These are phyloP conservation scores for Hypomecis atomaria DNA, from an alignment of 2,888 invertebrate genomes.

Conservation along the genomic window DNA sequence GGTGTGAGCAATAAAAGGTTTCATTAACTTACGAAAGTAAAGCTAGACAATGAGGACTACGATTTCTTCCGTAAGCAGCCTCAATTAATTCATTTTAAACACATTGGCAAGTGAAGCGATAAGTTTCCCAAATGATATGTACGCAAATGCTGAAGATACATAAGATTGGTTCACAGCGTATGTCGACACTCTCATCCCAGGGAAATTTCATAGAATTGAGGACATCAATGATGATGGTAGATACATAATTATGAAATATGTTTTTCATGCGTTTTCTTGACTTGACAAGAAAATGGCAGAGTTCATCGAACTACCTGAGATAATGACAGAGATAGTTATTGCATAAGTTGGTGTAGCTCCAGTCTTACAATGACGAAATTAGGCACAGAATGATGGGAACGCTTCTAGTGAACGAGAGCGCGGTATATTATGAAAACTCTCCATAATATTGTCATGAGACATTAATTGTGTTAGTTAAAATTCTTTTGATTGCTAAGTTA, in stretches of 20 bases:
- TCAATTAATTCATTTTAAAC: slow-evolving; percentile 3
- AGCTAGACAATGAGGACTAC: background rate
- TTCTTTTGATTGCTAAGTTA: slow-evolving; percentile 42
- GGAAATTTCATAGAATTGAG: slow-evolving; percentile 35
- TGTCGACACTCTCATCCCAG: slow-evolving; percentile 32
- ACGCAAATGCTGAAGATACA: slow-evolving; percentile 18
- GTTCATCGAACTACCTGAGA: slow-evolving; percentile 43
- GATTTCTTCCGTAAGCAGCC: background rate
- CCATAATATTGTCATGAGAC: slow-evolving; percentile 49
- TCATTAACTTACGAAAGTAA: background rate
- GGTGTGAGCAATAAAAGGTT: slow-evolving; percentile 1
- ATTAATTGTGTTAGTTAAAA: slow-evolving; percentile 51
- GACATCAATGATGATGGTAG: slow-evolving; percentile 39
- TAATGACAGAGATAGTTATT: slow-evolving; percentile 45
- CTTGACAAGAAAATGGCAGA: slow-evolving; percentile 37
- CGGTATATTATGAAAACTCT: slow-evolving; percentile 53
- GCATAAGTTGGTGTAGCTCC: slow-evolving; percentile 47
- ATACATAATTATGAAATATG: slow-evolving; percentile 39
- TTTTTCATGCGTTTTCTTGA: slow-evolving; percentile 35
- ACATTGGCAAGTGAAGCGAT: slow-evolving; percentile 7
- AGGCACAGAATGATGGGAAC: slow-evolving; percentile 56
- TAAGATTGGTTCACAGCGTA: slow-evolving; percentile 25
- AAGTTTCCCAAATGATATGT: slow-evolving; percentile 19
- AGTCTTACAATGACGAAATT: slow-evolving; percentile 56
- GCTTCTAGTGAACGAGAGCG: slow-evolving; percentile 34